Percentiles rank a stretch among this genome's conserved stretches.
Evolutionary conservation across 2,888 invertebrate species (phyloP).

Genomic region (Polyommatus icarus): DNA sequence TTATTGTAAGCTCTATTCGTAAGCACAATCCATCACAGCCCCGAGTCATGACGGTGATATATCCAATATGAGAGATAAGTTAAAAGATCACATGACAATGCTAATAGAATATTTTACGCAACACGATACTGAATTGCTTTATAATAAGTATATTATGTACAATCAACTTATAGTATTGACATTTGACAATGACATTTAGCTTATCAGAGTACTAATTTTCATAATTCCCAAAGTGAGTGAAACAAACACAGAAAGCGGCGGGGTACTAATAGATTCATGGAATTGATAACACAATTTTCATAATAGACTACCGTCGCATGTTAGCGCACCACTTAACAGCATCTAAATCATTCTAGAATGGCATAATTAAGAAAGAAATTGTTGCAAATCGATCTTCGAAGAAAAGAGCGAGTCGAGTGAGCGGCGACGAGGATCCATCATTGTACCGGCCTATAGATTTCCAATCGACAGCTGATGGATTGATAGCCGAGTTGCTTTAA

Average conservation of each 20-base stretch:
- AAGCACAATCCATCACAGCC: background rate
- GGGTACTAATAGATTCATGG: background rate
- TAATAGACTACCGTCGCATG: constrained; percentile 7
- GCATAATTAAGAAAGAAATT: constrained; percentile 13
- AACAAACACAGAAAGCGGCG: background rate
- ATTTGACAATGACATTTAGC: constrained; percentile 20
- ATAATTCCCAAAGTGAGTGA: background rate
- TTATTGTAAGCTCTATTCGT: background rate
- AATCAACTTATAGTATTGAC: constrained; percentile 14
- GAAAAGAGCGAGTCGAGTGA: background rate
- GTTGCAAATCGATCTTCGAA: constrained; percentile 4
- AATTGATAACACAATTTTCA: constrained; percentile 6
- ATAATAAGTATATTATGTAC: background rate
- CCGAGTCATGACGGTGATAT: background rate
- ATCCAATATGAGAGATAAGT: background rate
- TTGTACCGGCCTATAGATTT: background rate
- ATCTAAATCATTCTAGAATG: background rate
- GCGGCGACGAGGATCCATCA: constrained; percentile 7
- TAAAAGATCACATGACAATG: background rate
- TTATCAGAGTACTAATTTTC: constrained; percentile 15
- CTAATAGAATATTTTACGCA: constrained; percentile 2
- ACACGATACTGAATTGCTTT: background rate
- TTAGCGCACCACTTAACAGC: background rate
- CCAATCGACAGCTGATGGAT: background rate
- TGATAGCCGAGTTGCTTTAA: background rate